Percentiles rank a stretch among this genome's conserved stretches.
Conservation (phyloP, 2,113 vertebrate genomes). For the Meriones unguiculatus region DNA sequence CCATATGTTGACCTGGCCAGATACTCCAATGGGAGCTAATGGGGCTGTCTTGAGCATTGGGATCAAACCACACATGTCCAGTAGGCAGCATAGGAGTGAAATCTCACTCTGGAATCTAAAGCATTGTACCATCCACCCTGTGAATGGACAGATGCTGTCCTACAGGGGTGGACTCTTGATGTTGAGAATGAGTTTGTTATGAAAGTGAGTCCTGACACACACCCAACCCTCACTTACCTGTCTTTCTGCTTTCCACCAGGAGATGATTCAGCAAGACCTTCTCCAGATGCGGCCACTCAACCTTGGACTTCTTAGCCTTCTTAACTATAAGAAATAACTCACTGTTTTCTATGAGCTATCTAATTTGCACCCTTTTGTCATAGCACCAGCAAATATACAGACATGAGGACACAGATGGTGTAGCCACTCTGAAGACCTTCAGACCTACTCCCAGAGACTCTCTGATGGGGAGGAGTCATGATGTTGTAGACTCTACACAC, state of each 20-base stretch:
- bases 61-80: not conserved
- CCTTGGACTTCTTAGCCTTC: not conserved
- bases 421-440: not conserved
- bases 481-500: not conserved
- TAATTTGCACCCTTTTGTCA: not conserved
- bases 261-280: not conserved
- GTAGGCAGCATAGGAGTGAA: too few species aligned
- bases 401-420: not conserved
- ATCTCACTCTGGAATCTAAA: not conserved
- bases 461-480: not conserved
- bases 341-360: not conserved
- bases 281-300: not conserved
- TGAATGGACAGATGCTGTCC: not conserved
- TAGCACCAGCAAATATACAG: not conserved
- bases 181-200: not conserved
- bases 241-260: not conserved
- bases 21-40: not conserved
- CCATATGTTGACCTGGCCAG: not conserved
- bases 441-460: too few species aligned
- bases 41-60: not conserved
- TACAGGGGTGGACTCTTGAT: not conserved
- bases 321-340: not conserved
- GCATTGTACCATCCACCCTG: too few species aligned
- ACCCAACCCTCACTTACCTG: not conserved
- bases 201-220: not conserved